Base-by-base conservation (phyloP, 2,888 invertebrate species). In the Microchrysa polita region DNA sequence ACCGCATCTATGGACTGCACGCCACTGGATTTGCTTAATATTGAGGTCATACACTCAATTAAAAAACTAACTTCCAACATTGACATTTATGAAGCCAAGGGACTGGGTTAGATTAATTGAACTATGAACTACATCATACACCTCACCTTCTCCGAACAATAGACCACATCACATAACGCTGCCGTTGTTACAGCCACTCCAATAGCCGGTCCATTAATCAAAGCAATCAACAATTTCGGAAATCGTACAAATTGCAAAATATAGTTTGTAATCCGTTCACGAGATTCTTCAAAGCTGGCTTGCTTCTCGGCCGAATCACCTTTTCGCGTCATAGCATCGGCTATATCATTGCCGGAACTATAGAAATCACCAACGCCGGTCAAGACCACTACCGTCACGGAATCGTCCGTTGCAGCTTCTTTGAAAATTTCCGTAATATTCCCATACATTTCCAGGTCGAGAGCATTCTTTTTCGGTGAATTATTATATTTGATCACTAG, bases 201-300 rank as follows among this genome's bases (percentile, higher is more conserved):
- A 78, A 98, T 90, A 14, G 96, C 95, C 55, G 97, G 97, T 1
- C 98, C 98, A 87, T 98, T 97, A 0, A 98, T 91, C 74, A 97
- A 86, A 14, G 92, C 93, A 76, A 98, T 88, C 57, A 98, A 82
- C 42, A 96, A 85, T 85, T 98, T 99, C 0, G 95, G 93, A 83
- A 94, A 96, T 77, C 91, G 90, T 77, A 97, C 94, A 78, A 96
- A 91, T 0, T 93, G 87, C 74, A 88, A 86, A 1, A 96, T 88
- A 85, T 93, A 92, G 5, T 88, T 85, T 79, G 90, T 90, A 73
- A 87, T 78, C 18, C 77, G 77, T 0, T 14, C 61, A 34, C 80
- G 81, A 1, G 77, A 78, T 59, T 79, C 74, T 57, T 72, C 73
- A 1, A 78, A 18, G 69, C 78, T 59, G 75, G 82, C 79, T n/a